A percentile compares a stretch with the other conserved stretches of the same genome.
Evolutionary conservation across 2,797 vertebrate genomes (phyloP).

Genomic region (Micrastur ruficollis): DNA sequence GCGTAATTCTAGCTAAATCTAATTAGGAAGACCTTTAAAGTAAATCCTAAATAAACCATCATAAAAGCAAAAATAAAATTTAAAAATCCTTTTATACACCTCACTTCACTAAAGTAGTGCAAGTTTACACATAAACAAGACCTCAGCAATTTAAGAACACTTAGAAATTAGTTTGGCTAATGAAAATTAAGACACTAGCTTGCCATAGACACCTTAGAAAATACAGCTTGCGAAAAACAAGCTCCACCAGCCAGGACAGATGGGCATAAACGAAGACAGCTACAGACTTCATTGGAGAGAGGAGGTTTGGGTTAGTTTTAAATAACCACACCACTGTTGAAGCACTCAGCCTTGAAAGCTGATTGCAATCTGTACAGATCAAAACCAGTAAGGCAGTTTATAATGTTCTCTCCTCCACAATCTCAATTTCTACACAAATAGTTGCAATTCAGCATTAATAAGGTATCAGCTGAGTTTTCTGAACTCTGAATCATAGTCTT

Average conservation of each 20-base stretch:
- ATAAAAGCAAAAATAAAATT: not conserved
- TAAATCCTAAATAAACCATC: not conserved
- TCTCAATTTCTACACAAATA: not conserved
- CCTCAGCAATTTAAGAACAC: not conserved
- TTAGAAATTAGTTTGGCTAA: not conserved
- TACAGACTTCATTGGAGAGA: not conserved
- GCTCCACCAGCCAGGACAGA: not conserved
- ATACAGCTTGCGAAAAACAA: not conserved
- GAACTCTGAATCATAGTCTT: not conserved
- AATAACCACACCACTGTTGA: not conserved
- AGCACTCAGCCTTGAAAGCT: not conserved
- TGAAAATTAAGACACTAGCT: not conserved
- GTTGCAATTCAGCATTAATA: not conserved
- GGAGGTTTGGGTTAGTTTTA: not conserved
- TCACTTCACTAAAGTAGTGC: not conserved
- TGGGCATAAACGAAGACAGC: not conserved
- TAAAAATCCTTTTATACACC: not conserved
- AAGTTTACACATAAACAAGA: not conserved
- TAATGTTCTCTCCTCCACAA: not conserved
- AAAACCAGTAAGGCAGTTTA: not conserved
- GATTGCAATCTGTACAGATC: not conserved
- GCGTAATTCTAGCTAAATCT: not conserved
- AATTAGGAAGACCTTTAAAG: not conserved
- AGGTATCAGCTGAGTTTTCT: not conserved
- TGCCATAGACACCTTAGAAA: not conserved